These are phyloP conservation scores for Dioctria linearis DNA, from an alignment of 2,888 invertebrate species.

Conservation along the genomic window DNA sequence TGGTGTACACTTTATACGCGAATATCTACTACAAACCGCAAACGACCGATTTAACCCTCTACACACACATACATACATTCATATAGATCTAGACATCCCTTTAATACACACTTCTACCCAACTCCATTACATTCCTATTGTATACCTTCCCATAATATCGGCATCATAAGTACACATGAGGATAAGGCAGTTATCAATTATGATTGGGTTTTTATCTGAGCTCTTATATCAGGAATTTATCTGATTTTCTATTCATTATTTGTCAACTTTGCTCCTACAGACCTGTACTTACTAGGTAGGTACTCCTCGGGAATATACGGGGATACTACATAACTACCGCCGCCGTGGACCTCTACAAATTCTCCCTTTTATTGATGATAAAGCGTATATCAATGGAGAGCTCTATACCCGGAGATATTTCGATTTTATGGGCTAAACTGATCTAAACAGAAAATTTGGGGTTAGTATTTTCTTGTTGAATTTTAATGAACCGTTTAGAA, in stretches of 20 bases:
- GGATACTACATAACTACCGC: too few species aligned
- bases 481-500: too few species aligned
- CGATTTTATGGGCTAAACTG: too few species aligned
- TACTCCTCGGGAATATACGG: too few species aligned
- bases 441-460: too few species aligned
- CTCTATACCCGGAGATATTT: too few species aligned
- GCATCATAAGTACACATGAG: background rate
- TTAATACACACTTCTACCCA: background rate
- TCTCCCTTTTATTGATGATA: background rate
- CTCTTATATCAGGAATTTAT: constrained; percentile 10
- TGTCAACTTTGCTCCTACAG: background rate
- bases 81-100: background rate
- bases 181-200: constrained; percentile 20
- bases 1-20: background rate
- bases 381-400: too few species aligned
- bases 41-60: background rate
- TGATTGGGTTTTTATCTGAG: constrained; percentile 40
- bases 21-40: too few species aligned
- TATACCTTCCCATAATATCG: too few species aligned
- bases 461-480: too few species aligned
- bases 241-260: constrained; percentile 3
- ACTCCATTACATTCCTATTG: too few species aligned
- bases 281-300: too few species aligned
- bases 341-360: background rate
- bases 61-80: background rate